Percentiles rank a stretch among this genome's conserved stretches.
phyloP scores from a whole-genome alignment of 2,113 vertebrate species.

The Oncorhynchus nerka region DNA sequence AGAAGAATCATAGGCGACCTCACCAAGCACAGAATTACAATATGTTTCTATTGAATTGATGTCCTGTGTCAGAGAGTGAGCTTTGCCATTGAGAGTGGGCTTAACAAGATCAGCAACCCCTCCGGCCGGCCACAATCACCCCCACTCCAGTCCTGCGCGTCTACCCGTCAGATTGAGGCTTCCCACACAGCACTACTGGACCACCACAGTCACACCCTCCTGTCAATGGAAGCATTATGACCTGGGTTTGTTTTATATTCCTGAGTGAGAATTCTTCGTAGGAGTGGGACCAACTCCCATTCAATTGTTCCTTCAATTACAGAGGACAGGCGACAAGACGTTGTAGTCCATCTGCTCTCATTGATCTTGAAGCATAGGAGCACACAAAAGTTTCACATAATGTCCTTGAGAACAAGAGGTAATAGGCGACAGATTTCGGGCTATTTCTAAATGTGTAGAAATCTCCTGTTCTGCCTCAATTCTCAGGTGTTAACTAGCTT shows the following conservation, averaged over 20 bases:
- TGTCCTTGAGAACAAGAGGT: neutral
- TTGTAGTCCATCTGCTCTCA: neutral
- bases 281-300: neutral
- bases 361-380: neutral
- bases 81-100: slow-evolving; percentile 1
- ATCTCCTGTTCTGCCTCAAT: neutral
- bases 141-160: slow-evolving; percentile 13
- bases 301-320: neutral
- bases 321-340: neutral
- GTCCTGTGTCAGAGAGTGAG: slow-evolving; percentile 17
- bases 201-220: slow-evolving; percentile 29
- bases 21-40: slow-evolving; percentile 25
- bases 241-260: slow-evolving; percentile 31
- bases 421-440: neutral
- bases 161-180: slow-evolving; percentile 19
- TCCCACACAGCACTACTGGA: neutral
- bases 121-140: neutral
- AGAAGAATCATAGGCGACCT: slow-evolving; percentile 6
- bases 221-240: slow-evolving; percentile 40
- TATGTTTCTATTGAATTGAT: slow-evolving; percentile 24
- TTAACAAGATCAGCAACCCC: slow-evolving; percentile 9
- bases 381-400: neutral
- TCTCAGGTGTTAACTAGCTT: neutral
- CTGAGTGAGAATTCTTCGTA: slow-evolving; percentile 20
- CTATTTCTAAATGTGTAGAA: neutral